Percentiles rank a stretch among this genome's conserved stretches.
Evolutionary conservation across 2,113 vertebrate genomes (phyloP).

Genomic region (Pachycephala philippinensis): DNA sequence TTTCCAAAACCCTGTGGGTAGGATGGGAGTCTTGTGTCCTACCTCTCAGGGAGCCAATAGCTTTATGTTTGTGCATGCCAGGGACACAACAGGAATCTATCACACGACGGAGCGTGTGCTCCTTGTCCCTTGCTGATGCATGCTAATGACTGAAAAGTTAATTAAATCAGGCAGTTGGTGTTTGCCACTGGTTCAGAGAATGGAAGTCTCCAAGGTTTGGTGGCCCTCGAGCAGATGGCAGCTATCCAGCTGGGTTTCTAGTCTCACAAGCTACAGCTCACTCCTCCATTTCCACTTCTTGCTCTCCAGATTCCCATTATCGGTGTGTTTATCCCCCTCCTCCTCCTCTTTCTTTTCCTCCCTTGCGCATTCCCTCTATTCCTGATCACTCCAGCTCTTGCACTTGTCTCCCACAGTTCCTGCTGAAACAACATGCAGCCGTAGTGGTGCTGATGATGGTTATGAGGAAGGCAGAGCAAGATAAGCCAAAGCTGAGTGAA

Average conservation of each 20-base stretch:
- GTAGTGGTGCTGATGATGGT: not conserved
- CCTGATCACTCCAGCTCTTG: not conserved
- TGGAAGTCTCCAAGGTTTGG: not conserved
- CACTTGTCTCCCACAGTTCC: not conserved
- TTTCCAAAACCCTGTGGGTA: slow-evolving; percentile 4
- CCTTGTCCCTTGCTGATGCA: not conserved
- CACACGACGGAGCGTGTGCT: accelerated
- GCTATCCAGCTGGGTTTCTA: not conserved
- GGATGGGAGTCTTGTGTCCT: not conserved
- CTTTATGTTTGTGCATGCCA: not conserved
- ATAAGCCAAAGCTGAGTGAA: not conserved
- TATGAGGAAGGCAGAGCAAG: not conserved
- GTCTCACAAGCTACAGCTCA: not conserved
- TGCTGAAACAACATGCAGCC: not conserved
- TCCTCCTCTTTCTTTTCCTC: not conserved
- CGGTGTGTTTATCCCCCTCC: accelerated
- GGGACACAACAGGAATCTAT: not conserved
- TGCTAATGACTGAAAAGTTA: not conserved
- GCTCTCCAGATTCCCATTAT: not conserved
- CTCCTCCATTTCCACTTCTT: not conserved
- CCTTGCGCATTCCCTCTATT: not conserved
- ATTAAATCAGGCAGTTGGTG: not conserved
- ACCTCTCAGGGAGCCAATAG: not conserved
- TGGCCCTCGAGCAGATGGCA: not conserved
- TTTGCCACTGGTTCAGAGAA: not conserved